Percentiles rank a stretch among this genome's conserved stretches.
phyloP scores from a whole-genome alignment of 2,113 vertebrate genomes.

The Hemibagrus wyckioides region DNA sequence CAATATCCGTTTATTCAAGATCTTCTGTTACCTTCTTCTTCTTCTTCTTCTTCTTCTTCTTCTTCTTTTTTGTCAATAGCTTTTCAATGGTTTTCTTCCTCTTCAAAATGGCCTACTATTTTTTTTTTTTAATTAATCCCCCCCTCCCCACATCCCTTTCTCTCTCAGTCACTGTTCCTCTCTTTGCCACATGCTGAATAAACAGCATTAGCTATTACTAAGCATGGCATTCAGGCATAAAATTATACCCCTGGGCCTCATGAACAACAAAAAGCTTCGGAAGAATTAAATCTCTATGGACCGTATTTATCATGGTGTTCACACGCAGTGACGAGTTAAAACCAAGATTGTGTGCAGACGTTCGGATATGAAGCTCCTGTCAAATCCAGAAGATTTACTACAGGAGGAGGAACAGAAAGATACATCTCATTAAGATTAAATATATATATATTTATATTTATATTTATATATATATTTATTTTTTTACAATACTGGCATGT shows the following conservation, averaged over 20 bases:
- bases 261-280: constrained; percentile 81
- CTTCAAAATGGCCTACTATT: background rate
- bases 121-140: background rate
- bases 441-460: no score
- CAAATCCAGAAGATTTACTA: background rate
- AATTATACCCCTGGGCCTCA: constrained; percentile 85
- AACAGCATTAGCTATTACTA: constrained; percentile 85
- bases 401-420: background rate
- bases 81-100: constrained; percentile 53
- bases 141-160: background rate
- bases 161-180: constrained; percentile 27
- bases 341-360: background rate
- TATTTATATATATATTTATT: no score
- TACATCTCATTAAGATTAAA: background rate
- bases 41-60: no score
- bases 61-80: constrained; percentile 73
- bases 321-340: background rate
- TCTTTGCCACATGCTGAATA: constrained; percentile 52
- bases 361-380: background rate
- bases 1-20: background rate
- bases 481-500: no score
- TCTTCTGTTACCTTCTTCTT: constrained; percentile 16
- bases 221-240: constrained; percentile 85
- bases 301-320: background rate
- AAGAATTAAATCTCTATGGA: constrained; percentile 83